Evolutionary conservation across 2,797 vertebrate genomes (phyloP), one percentile per base, ranked within the genome.

Genomic region (Epinephelus awoara): DNA sequence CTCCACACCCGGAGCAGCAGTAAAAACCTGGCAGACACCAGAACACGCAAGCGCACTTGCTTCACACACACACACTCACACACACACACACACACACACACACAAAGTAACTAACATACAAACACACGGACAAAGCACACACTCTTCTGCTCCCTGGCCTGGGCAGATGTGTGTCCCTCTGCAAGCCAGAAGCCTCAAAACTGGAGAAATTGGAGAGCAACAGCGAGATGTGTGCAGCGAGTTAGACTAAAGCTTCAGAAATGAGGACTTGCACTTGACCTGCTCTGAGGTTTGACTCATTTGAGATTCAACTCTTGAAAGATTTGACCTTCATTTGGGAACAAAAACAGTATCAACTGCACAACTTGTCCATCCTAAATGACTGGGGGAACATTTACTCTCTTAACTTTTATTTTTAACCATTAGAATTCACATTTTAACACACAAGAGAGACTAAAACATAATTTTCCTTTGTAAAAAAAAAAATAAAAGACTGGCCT

Each of bases 121-220:
- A 27, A 59, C 57, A 75, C 47, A 68, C 38, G 18, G 40, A 56
- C 10, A 72, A 19, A 77, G 72, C 55, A 75, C 75, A 77, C 50
- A 82, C 71, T 81, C 52, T 18, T 42, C 47, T 72, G 21, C 66
- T 47, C n/a, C 38, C 18, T 75, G 6, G 58, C 57, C 50, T 40
- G 29, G 5, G n/a, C 29, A 29, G 19, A 69, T 65, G 57, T 80
- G 59, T 82, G 64, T 88, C 88, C 67, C 74, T 77, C 49, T 69
- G 72, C 80, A 83, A 83, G 79, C 85, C 77, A 86, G 84, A 69
- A 52, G 70, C 66, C 82, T 82, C 71, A 88, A 71, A 85, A 89
- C 70, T 69, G 68, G 69, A 89, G 68, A 80, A 78, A 89, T 80
- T 51, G 10, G 29, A 75, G 64, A 57, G 46, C 68, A 55, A 81